Evolutionary conservation across 1,140 invertebrate species (phyloP).

Genomic region (fruit fly (Drosophila melanogaster)): Release_6_plus_ISO1_MT NT_033779.5:17856001-17856500

Average conservation of each 20-base stretch:
- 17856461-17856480: constrained; percentile 36
- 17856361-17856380: constrained; percentile 29
- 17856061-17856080: constrained; percentile 46
- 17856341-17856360: constrained; percentile 30
- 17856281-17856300: constrained; percentile 34
- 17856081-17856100: constrained; percentile 49
- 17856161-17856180: not conserved
- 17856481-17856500: constrained; percentile 32
- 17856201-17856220: constrained; percentile 6
- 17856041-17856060: constrained; percentile 22
- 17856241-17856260: constrained; percentile 35
- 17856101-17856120: constrained; percentile 40
- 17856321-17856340: constrained; percentile 11
- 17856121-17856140: constrained; percentile 29
- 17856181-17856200: constrained; percentile 40
- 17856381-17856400: constrained; percentile 17
- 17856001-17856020: constrained; percentile 4
- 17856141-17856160: constrained; percentile 19
- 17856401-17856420: constrained; percentile 2
- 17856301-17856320: constrained; percentile 27
- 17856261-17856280: constrained; percentile 1
- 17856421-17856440: constrained; percentile 50
- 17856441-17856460: constrained; percentile 77
- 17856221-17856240: constrained; percentile 1
- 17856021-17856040: constrained; percentile 26